Evolutionary conservation across 1,140 invertebrate genomes (phyloP), one percentile per base, ranked within the genome.

Genomic region (Drosophila lacertosa): DNA sequence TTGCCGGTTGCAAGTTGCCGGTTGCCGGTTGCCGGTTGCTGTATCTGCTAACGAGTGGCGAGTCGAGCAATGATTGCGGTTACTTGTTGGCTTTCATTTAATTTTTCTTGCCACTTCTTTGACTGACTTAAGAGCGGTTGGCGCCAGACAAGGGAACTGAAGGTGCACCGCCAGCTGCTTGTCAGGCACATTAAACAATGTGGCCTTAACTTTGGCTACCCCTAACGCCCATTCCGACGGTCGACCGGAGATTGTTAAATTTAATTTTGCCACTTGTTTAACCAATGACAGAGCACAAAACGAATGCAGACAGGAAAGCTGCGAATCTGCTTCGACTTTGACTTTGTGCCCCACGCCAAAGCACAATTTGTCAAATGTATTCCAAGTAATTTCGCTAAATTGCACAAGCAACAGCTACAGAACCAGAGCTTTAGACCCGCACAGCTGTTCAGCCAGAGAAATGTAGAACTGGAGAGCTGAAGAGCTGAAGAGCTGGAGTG

Each of bases 131-230:
- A n/a, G n/a, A n/a, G n/a, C 18, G n/a, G 59, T 74, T 53, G 32
- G 40, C 53, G 66, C 20, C 53, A 45, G 55, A 22, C 53, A 10
- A 24, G 32, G n/a, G n/a, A 29, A 13, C 16, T 11, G n/a, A 29
- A 33, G 44, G 45, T 50, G 53, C 40, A 37, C 58, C 13, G 33
- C 29, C 58, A 42, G 29, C 16, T 74, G 65, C 77, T 88, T 88
- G 82, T 88, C 88, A 88, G 72, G 82, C 82, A 82, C 82, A 81
- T 86, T 86, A 81, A 86, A 86, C 81, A 88, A 82, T 86, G 77
- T 68, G 77, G 77, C 55, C 18, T 11, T 44, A 4, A 15, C 24
- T 10, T 9, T n/a, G 3, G 13, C 7, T 7, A 2, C 13, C 13
- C 24, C 16, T 7, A 9, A 2, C 6, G 5, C 15, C 9, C n/a